Evolutionary conservation across 2,113 vertebrate genomes (phyloP), one percentile per base, ranked within the genome.

Genomic region (Clarias macrocephalus): DNA sequence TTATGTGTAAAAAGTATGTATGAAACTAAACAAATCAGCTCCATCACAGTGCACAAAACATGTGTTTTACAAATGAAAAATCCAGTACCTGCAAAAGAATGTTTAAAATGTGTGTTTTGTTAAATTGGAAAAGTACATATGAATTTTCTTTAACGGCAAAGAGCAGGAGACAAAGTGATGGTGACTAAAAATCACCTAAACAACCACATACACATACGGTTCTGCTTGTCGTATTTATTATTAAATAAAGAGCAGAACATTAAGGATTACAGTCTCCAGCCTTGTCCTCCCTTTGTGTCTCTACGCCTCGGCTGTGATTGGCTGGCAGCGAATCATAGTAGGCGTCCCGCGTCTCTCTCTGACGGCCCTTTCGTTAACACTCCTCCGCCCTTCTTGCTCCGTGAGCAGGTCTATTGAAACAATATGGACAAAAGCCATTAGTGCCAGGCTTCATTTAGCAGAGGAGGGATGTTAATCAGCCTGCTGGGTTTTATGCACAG

Each of bases 401-500:
- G 59, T 87, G 89, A 87, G 89, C 85, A 86, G 87, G 90, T 93
- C 92, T 91, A 93, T 94, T 93, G 93, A 91, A 92, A 88, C 90
- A 70, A 85, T 89, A 90, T 89, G 88, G 59, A 85, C 85, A 65
- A 91, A 82, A 91, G 84, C 88, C 91, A 93, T 94, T 93, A 94
- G 92, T 1, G 90, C 62, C 19, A 60, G 54, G 92, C 89, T 91
- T 93, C 91, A 94, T 93, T 94, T 92, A 80, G 89, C 86, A 62
- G 84, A 2, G 85, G 82, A 84, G 52, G 91, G 89, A 87, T 91
- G 83, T 92, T 92, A 93, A 92, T 93, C 93, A 93, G 91, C 87
- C 88, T 85, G 90, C 89, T 88, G 90, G 81, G 13, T 91, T 91
- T 48, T 89, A 88, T 83, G 88, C 87, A 13, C 86, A 88, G 83